Conservation (phyloP, 2,113 vertebrate genomes). For the Aleadryas rufinucha region DNA sequence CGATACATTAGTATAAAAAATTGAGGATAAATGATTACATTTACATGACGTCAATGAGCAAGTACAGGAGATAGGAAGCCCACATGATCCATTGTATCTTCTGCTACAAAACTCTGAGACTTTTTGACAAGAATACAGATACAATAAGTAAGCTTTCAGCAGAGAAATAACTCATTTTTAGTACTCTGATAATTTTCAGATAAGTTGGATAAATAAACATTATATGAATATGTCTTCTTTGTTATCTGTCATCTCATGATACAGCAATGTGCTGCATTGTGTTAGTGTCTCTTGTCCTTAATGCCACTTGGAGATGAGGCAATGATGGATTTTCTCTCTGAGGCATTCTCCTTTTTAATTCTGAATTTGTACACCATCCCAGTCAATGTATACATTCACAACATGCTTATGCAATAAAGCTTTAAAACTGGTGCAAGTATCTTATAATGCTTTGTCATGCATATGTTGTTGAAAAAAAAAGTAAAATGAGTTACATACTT, state of each 20-base stretch:
- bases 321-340: neutral
- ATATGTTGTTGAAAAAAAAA: neutral
- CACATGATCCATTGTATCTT: conserved; percentile 11
- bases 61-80: conserved; percentile 27
- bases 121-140: conserved; percentile 26
- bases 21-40: conserved; percentile 74
- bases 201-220: neutral
- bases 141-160: neutral
- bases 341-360: neutral
- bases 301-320: neutral
- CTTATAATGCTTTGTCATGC: neutral
- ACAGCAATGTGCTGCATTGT: neutral
- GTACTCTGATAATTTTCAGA: neutral
- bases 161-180: neutral
- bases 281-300: neutral
- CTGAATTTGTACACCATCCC: neutral
- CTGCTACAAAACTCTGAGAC: neutral
- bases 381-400: neutral
- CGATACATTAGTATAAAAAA: conserved; percentile 61
- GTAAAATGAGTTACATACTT: neutral
- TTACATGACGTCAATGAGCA: conserved; percentile 70
- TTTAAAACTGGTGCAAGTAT: neutral
- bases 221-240: neutral
- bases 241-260: neutral
- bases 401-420: neutral